Conservation (phyloP, 2,888 invertebrate genomes). For the Acanthosoma haemorrhoidale region DNA sequence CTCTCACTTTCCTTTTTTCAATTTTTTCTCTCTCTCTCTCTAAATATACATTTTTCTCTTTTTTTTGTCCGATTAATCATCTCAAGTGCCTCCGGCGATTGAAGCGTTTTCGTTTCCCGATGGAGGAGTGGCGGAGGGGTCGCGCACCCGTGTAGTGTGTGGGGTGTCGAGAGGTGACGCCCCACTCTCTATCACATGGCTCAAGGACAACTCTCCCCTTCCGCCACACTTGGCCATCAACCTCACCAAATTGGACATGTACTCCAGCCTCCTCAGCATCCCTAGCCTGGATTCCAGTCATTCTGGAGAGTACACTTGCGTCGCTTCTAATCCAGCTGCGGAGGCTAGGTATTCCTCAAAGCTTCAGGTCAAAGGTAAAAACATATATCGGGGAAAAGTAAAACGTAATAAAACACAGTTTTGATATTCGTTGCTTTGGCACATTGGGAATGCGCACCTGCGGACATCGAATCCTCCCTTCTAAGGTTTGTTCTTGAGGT, state of each 20-base stretch:
- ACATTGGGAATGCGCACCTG: constrained; percentile 58
- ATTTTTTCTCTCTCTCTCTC: constrained; percentile 33
- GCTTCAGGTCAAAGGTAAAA: constrained; percentile 74
- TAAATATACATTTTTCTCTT: constrained; percentile 28
- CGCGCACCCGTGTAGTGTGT: constrained; percentile 74
- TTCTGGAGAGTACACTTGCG: constrained; percentile 72
- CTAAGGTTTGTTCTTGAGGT: constrained; percentile 49
- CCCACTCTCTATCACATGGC: constrained; percentile 73
- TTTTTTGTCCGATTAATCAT: constrained; percentile 25
- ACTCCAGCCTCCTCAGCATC: constrained; percentile 71
- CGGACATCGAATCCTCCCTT: constrained; percentile 46
- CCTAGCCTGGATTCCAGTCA: constrained; percentile 68
- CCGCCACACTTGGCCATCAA: constrained; percentile 55
- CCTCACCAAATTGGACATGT: constrained; percentile 67
- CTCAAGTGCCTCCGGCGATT: constrained; percentile 75
- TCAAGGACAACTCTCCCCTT: constrained; percentile 60
- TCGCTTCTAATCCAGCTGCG: constrained; percentile 71
- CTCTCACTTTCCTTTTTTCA: constrained; percentile 31
- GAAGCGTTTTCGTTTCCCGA: constrained; percentile 75
- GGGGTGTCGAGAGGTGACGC: constrained; percentile 75
- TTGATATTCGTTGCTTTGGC: constrained; percentile 53
- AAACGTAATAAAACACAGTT: constrained; percentile 9
- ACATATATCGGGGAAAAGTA: neutral
- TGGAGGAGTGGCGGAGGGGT: constrained; percentile 73
- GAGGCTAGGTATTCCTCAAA: constrained; percentile 73